Percentiles rank a stretch among this genome's conserved stretches.
Conservation (phyloP, 2,888 invertebrate genomes). For the Stegana nigrithorax region DNA sequence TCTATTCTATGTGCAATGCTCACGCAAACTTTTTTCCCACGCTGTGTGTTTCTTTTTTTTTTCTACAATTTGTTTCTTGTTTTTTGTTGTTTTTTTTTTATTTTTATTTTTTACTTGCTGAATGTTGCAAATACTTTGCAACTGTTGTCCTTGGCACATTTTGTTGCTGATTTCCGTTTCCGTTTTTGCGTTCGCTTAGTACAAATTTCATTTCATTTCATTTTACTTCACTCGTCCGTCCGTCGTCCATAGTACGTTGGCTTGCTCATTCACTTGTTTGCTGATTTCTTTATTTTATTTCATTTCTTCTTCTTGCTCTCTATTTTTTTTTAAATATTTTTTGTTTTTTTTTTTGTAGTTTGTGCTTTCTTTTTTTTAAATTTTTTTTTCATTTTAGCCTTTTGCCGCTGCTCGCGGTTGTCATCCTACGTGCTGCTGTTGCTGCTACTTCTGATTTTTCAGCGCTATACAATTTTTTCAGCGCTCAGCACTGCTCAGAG, state of each 20-base stretch:
- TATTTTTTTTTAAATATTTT: too few species aligned
- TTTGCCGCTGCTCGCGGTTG: conserved; percentile 24
- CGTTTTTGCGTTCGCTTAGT: conserved; percentile 53
- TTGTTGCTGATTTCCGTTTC: conserved; percentile 62
- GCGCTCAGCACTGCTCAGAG: conserved; percentile 14
- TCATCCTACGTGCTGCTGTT: conserved; percentile 22
- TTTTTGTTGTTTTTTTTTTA: conserved; percentile 15
- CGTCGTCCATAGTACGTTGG: too few species aligned
- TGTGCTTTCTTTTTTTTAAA: conserved; percentile 46
- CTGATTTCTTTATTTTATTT: conserved; percentile 37
- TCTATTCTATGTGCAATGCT: too few species aligned
- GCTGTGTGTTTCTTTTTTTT: conserved; percentile 4
- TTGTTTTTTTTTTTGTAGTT: conserved; percentile 10
- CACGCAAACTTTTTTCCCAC: background rate
- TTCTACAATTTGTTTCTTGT: conserved; percentile 20
- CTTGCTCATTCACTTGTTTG: conserved; percentile 34
- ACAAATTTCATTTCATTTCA: conserved; percentile 56
- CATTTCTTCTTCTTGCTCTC: background rate
- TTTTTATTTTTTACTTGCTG: conserved; percentile 11
- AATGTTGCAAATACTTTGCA: conserved; percentile 49
- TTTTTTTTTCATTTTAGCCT: conserved; percentile 15
- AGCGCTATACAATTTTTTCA: background rate
- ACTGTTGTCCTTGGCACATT: conserved; percentile 62
- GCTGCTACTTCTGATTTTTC: conserved; percentile 15
- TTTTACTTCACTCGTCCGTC: too few species aligned